phyloP scores from a whole-genome alignment of 2,113 vertebrate species.

The Gallinago media region DNA sequence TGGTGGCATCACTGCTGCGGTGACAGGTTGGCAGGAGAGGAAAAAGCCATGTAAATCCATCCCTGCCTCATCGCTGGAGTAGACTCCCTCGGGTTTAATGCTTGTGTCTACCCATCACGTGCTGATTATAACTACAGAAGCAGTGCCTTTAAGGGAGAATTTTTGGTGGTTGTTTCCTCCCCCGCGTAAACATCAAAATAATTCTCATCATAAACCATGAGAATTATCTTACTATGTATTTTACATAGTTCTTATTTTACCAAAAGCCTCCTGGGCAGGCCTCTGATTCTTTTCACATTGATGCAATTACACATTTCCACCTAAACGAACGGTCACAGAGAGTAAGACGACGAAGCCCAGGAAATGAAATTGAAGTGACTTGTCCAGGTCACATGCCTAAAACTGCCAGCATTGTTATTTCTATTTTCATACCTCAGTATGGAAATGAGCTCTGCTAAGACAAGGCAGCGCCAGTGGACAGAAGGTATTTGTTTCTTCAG shows the following conservation, averaged over 20 bases:
- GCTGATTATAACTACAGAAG: background rate
- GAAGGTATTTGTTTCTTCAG: background rate
- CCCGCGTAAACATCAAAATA: background rate
- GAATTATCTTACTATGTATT: background rate
- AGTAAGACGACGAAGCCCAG: background rate
- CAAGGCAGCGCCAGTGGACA: background rate
- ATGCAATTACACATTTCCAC: background rate
- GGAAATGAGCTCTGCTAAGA: background rate
- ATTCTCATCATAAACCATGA: background rate
- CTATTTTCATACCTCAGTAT: background rate
- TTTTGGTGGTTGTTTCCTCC: background rate
- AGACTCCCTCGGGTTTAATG: background rate
- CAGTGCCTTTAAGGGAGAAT: background rate
- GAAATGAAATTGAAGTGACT: background rate
- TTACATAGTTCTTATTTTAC: background rate
- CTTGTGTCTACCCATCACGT: rapidly evolving
- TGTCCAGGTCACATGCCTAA: background rate
- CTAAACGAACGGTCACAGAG: background rate
- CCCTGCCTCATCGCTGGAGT: rapidly evolving
- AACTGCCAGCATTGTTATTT: background rate
- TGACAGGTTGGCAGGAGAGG: background rate
- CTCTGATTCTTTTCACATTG: background rate
- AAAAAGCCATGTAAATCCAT: background rate
- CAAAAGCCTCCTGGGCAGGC: background rate
- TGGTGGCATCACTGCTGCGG: background rate